Conservation (phyloP, 2,888 invertebrate species). For the Proisotoma minuta region DNA sequence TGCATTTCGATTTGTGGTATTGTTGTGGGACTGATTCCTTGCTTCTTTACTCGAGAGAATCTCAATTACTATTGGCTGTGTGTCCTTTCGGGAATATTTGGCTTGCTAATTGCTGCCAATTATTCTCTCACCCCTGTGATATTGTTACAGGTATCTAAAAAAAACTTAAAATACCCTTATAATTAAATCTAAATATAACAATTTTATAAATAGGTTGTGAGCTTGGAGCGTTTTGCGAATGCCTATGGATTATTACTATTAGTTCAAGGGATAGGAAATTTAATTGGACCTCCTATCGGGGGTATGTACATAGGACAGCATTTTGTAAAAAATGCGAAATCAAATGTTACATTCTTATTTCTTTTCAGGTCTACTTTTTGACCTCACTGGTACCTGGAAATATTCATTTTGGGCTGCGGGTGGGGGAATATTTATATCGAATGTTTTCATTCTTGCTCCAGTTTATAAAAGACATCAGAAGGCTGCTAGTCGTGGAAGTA, state of each 20-base stretch:
- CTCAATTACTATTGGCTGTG: slow-evolving; percentile 55
- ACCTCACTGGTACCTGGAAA: slow-evolving; percentile 61
- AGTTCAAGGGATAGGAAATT: slow-evolving; percentile 83
- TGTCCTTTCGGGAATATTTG: slow-evolving; percentile 70
- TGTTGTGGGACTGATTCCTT: slow-evolving; percentile 46
- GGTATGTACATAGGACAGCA: slow-evolving; percentile 56
- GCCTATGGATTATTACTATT: slow-evolving; percentile 82
- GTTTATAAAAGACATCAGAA: no score
- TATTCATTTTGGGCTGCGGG: slow-evolving; percentile 46
- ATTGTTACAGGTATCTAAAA: slow-evolving; percentile 65
- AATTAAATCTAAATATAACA: neutral
- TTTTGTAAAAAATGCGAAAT: neutral
- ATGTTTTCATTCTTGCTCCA: slow-evolving; percentile 45
- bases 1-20: slow-evolving; percentile 33
- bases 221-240: slow-evolving; percentile 83
- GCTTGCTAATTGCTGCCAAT: slow-evolving; percentile 85
- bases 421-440: slow-evolving; percentile 43
- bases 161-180: neutral
- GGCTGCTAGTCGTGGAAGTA: no score
- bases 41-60: no score
- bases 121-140: slow-evolving; percentile 87
- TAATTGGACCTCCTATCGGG: slow-evolving; percentile 83
- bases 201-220: slow-evolving; percentile 58
- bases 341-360: neutral
- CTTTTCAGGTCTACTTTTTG: slow-evolving; percentile 71